phyloP scores from a whole-genome alignment of 92 coral and sea anemone genomes.

The Blastomussa wellsi region DNA sequence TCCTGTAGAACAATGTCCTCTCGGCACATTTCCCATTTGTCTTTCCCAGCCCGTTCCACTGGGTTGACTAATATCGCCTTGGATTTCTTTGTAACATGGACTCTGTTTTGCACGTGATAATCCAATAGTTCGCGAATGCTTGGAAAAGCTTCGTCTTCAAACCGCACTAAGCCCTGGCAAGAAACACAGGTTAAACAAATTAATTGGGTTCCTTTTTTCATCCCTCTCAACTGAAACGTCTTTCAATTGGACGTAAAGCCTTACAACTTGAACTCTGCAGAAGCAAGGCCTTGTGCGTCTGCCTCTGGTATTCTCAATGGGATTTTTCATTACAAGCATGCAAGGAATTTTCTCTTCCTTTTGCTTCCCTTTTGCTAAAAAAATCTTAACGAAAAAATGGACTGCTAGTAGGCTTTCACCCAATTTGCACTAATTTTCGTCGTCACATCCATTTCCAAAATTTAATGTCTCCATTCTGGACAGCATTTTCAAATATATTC shows the following conservation, averaged over 20 bases:
- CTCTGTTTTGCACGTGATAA: slow-evolving; percentile 70
- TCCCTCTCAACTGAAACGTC: not conserved
- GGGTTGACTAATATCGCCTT: slow-evolving; percentile 70
- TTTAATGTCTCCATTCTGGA: no score
- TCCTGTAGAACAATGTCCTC: slow-evolving; percentile 56
- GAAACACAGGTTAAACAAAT: not conserved
- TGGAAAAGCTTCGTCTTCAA: slow-evolving; percentile 91
- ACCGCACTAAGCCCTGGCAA: slow-evolving; percentile 72
- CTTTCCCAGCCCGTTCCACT: slow-evolving; percentile 38
- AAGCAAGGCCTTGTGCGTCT: no score
- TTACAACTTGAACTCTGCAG: no score
- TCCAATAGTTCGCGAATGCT: slow-evolving; percentile 77
- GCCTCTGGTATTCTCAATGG: not conserved
- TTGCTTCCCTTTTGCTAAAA: not conserved
- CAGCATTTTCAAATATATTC: no score
- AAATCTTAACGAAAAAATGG: not conserved
- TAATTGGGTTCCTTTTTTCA: not conserved
- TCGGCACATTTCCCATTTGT: slow-evolving; percentile 78
- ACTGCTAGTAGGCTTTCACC: not conserved
- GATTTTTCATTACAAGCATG: not conserved
- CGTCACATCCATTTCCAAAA: no score
- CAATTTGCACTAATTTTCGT: no score
- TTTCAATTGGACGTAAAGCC: not conserved
- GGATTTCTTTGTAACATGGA: slow-evolving; percentile 85
- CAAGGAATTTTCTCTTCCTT: not conserved